phyloP scores from a whole-genome alignment of 2,113 vertebrate genomes.

The Lophochroa leadbeateri region DNA sequence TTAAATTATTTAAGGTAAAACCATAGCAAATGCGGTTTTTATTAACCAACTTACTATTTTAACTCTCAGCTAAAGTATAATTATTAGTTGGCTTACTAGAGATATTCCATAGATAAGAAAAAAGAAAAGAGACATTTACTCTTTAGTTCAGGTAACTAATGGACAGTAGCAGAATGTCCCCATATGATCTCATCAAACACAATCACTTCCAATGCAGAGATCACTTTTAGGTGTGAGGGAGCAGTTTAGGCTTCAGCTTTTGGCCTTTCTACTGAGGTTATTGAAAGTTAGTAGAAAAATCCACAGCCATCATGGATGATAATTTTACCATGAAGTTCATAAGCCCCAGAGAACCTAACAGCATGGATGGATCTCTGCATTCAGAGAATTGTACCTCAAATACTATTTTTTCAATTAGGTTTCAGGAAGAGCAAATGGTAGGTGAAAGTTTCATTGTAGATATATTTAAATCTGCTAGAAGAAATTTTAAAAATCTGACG shows the following conservation, averaged over 20 bases:
- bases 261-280: background rate
- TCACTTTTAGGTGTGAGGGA: background rate
- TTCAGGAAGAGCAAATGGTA: background rate
- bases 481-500: background rate
- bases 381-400: background rate
- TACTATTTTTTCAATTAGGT: background rate
- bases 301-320: background rate
- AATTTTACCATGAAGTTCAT: background rate
- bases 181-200: background rate
- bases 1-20: conserved; percentile 96
- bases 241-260: background rate
- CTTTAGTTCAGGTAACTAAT: background rate
- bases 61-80: background rate
- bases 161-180: background rate
- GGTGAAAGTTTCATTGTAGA: background rate
- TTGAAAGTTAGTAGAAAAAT: background rate
- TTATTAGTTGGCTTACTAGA: background rate
- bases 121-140: background rate
- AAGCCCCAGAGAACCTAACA: background rate
- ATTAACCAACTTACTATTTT: background rate
- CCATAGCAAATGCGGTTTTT: background rate
- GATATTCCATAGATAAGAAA: background rate
- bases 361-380: background rate
- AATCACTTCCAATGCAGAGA: background rate
- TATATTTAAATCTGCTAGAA: background rate